Percentiles rank a stretch among this genome's conserved stretches.
These are phyloP conservation scores for Etheostoma spectabile DNA, from an alignment of 2,113 vertebrate genomes.

Conservation along the genomic window DNA sequence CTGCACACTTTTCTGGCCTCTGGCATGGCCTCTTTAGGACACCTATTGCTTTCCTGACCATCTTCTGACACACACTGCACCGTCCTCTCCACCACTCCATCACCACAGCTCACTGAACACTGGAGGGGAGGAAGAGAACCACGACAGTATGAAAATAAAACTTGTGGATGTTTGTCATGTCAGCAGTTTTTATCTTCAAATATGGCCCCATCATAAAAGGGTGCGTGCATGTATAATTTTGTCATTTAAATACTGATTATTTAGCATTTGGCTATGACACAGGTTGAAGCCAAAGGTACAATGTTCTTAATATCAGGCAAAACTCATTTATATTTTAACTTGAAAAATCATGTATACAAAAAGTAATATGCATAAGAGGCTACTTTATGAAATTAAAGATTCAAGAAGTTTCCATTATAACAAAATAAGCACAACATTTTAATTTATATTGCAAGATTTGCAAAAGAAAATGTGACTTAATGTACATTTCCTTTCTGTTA, in stretches of 20 bases:
- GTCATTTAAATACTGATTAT: background rate
- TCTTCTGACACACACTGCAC: constrained; percentile 89
- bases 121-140: constrained; percentile 56
- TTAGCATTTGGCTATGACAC: background rate
- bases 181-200: constrained; percentile 2
- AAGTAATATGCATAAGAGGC: background rate
- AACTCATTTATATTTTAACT: background rate
- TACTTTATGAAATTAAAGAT: background rate
- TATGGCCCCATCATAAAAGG: background rate
- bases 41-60: constrained; percentile 85
- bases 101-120: constrained; percentile 92
- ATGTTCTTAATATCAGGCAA: background rate
- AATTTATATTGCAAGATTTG: background rate
- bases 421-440: background rate
- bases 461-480: background rate
- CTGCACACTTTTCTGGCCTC: constrained; percentile 87
- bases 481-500: background rate
- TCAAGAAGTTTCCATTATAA: background rate
- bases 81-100: constrained; percentile 89
- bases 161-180: constrained; percentile 4
- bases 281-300: background rate
- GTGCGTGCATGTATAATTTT: background rate
- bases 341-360: background rate
- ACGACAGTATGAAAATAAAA: constrained; percentile 7
- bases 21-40: constrained; percentile 83